Evolutionary conservation across 2,797 vertebrate genomes (phyloP).

Genomic region (Crocidura indochinensis): DNA sequence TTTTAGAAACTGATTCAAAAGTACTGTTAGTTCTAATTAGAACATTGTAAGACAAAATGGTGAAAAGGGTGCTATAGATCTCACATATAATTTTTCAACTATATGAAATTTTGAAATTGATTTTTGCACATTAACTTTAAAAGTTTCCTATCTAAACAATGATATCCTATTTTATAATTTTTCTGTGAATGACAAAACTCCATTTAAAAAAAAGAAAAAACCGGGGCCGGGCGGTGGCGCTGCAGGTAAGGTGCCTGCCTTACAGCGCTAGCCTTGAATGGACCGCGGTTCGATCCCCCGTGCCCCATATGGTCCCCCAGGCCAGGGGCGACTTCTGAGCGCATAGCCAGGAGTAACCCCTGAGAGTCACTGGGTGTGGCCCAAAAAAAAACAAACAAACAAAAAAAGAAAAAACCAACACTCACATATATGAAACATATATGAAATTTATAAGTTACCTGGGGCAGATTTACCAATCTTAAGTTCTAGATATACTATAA

Average conservation of each 20-base stretch:
- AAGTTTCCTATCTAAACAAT: constrained; percentile 57
- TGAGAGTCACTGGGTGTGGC: no score
- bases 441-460: constrained; percentile 38
- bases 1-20: neutral
- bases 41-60: neutral
- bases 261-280: no score
- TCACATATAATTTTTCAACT: constrained; percentile 37
- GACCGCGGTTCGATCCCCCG: no score
- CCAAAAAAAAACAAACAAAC: no score
- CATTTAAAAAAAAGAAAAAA: constrained; percentile 10
- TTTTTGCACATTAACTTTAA: neutral
- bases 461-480: constrained; percentile 48
- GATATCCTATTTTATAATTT: constrained; percentile 66
- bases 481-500: constrained; percentile 52
- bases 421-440: constrained; percentile 43
- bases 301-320: no score
- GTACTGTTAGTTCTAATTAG: neutral
- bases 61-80: neutral
- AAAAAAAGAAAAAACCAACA: constrained; percentile 16
- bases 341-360: no score
- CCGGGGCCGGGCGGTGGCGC: no score
- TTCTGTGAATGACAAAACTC: constrained; percentile 45
- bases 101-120: constrained; percentile 26
- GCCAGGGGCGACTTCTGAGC: no score
- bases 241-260: no score